Evolutionary conservation across 2,113 vertebrate species (phyloP), one percentile per base, ranked within the genome.

Genomic region (Trogon surrucura): DNA sequence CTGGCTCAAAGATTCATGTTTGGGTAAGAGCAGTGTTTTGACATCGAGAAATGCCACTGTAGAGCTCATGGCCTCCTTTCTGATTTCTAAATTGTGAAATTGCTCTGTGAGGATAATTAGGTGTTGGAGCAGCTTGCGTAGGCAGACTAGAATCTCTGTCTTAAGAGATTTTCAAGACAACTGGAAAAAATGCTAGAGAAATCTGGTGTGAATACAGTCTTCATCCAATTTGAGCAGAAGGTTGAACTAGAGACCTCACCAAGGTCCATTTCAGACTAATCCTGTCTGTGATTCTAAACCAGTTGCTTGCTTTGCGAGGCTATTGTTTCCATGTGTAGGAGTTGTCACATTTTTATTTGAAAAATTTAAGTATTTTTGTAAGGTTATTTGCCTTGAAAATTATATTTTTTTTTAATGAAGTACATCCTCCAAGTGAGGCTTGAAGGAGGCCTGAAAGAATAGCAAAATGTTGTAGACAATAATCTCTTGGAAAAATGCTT

Each of bases 251-350:
- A 75, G 21, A 26, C n/a, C 15, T 9, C 20, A 13, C n/a, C 6
- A 5, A 45, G 25, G 14, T 70, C 41, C 11, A 5, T 65, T 77
- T 15, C 45, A 53, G 45, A 29, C 10, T 86, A 12, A 58, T 50
- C 54, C 38, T 32, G 4, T 32, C 57, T 71, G 51, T 34, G 67
- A 53, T 58, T 91, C 41, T 74, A 6, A 78, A n/a, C 16, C 25
- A 4, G 6, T 54, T 80, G 21, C 30, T n/a, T 84, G 30, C 22
- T 80, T 56, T 32, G 4, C n/a, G 34, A 65, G 16, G 78, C 30
- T 77, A 1, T 0, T 23, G 6, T 8, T 48, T 4, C 6, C 3
- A 11, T 36, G 13, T 45, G 53, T 13, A 56, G 32, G 66, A 79
- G 8, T 34, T 85, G 25, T 47, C 20, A 26, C 7, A 11, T 8